phyloP scores from a whole-genome alignment of 2,797 vertebrate genomes.

The Phoeniculus purpureus region DNA sequence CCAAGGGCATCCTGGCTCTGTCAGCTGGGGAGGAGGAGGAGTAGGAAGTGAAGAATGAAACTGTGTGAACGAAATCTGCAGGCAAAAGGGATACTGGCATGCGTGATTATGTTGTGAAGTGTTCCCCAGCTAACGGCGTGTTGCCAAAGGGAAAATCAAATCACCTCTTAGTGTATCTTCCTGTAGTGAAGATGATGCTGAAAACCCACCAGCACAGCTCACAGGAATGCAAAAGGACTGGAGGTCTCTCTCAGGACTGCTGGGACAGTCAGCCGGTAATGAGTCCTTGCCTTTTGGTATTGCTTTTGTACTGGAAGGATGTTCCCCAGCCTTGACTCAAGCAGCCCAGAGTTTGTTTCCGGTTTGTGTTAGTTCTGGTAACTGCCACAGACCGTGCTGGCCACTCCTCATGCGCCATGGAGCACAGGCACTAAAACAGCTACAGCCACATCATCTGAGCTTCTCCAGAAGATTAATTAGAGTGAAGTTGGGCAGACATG shows the following conservation, averaged over 20 bases:
- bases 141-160: conserved; percentile 21
- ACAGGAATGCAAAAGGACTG: not conserved
- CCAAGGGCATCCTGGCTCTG: not conserved
- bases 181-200: not conserved
- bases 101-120: conserved; percentile 27
- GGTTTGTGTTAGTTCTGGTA: not conserved
- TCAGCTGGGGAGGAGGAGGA: conserved; percentile 33
- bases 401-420: not conserved
- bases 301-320: not conserved
- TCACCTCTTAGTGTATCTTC: not conserved
- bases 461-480: not conserved
- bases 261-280: not conserved
- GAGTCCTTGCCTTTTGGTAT: not conserved
- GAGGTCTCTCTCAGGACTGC: not conserved
- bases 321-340: not conserved
- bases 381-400: not conserved
- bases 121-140: not conserved
- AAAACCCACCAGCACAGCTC: not conserved
- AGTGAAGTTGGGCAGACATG: rapidly evolving
- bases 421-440: not conserved
- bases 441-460: not conserved
- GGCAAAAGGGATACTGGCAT: not conserved
- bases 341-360: not conserved
- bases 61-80: not conserved
- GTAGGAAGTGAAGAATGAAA: not conserved